phyloP scores from a whole-genome alignment of 2,888 invertebrate species.

The Eupeodes latifasciatus region DNA sequence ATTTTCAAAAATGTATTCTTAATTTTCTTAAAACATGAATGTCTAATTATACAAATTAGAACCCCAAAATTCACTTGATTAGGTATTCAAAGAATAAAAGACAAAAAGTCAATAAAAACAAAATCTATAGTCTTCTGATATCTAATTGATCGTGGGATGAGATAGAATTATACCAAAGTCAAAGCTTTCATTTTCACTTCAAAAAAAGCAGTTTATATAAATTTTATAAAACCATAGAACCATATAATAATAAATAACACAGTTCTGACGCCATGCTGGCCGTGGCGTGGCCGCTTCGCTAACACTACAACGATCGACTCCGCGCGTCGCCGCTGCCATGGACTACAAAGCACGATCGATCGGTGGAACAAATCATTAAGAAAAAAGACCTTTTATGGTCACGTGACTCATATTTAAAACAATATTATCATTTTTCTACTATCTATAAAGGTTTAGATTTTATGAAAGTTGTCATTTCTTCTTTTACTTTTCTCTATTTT shows the following conservation, averaged over 20 bases:
- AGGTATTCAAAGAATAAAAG: too few species aligned
- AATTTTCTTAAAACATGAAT: too few species aligned
- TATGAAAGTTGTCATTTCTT: constrained; percentile 28
- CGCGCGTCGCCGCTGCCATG: neutral
- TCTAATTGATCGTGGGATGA: too few species aligned
- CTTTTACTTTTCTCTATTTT: neutral
- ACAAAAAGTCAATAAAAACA: too few species aligned
- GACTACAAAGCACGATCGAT: neutral
- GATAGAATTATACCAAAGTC: constrained; percentile 7
- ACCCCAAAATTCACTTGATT: too few species aligned
- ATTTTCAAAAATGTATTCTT: too few species aligned
- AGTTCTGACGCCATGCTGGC: neutral
- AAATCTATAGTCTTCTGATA: too few species aligned
- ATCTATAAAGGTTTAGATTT: neutral
- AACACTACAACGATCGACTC: too few species aligned
- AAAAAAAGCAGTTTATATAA: constrained; percentile 2
- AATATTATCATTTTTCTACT: neutral
- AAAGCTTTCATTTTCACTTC: constrained; percentile 51
- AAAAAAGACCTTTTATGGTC: constrained; percentile 27
- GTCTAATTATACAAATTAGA: too few species aligned
- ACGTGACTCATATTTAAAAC: constrained; percentile 11
- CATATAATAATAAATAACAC: neutral
- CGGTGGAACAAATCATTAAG: constrained; percentile 3
- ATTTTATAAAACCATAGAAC: constrained; percentile 26
- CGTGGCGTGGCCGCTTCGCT: neutral